Evolutionary conservation across 2,113 vertebrate genomes (phyloP), one percentile per base, ranked within the genome.

Genomic region (Atractosteus spatula): DNA sequence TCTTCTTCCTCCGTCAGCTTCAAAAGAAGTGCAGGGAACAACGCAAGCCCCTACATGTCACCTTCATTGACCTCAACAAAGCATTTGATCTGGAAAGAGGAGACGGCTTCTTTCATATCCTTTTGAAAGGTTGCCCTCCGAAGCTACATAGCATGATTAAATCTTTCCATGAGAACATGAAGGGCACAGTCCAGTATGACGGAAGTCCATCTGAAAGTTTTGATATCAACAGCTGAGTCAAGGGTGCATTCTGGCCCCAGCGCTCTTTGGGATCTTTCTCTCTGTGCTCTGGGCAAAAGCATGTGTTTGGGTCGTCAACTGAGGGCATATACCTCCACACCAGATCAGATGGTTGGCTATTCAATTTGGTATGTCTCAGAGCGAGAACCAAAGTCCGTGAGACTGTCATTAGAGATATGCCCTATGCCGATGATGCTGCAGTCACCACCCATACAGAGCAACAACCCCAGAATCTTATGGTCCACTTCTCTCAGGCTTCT

Each of bases 11-110:
- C n/a, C 56, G 71, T 44, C 51, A 67, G 61, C 45, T 72, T 13
- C 70, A 71, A 29, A 2, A 43, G 73, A 70, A 71, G 16, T 75
- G 68, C 45, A 65, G 56, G 17, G 56, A 70, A 29, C 68, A 71
- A 41, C 44, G 14, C 44, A 57, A 74, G 45, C 67, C 66, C 47
- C 73, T 69, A 0, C 13, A 69, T 11, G 45, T 74, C 7, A n/a
- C 66, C 41, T 74, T 74, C 65, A 74, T 63, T 17, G 55, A 69
- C 45, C 61, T 74, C 2, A 73, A 63, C 4, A 74, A 74, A 42
- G 65, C 65, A 16, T 74, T 68, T n/a, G 13, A 70, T 14, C 54
- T 65, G 7, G 62, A 65, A 13, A 72, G 62, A 10, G 29, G 70
- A 16, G 44, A 45, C 7, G 62, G 72, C 42, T 43, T 62, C 56